Base-by-base conservation (phyloP, 2,888 invertebrate species). In the Andrena minutula region DNA sequence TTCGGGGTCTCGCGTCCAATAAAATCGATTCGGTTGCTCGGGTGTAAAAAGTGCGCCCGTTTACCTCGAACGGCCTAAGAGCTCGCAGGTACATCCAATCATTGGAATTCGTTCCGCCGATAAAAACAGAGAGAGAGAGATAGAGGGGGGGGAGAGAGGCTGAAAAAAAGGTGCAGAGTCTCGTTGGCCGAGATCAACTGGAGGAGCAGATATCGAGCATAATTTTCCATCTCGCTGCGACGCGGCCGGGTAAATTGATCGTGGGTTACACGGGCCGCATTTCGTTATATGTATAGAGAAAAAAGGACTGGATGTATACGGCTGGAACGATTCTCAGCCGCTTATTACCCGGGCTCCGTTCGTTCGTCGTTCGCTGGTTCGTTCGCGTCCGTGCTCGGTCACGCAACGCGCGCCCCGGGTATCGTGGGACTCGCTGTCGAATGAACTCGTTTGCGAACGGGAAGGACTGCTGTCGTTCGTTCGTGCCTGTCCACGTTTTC, bases 341-440 rank as follows among this genome's bases (percentile, higher is more conserved):
- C 82, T 86, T 79, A 86, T 87, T 87, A 88, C 76, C 23, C 70
- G 68, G 79, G 86, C 79, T 75, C 73, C 79, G 83, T 75, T 75
- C 68, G 71, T 63, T 76, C 78, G 70, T 41, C 41, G 41, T 16
- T 41, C 16, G 41, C 41, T 16, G 41, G 41, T 16, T 41, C 41
- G 41, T 41, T 41, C 41, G 41, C 41, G 41, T 35, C 61, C 75
- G 75, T 47, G 86, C 64, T 79, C 86, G 84, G 84, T 88, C 87
- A 88, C 87, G 87, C 87, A 85, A 88, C 73, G 64, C 71, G 70
- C 69, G 56, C n/a, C 41, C 51, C 51, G 23, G 79, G 68, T 77
- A 85, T 88, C 85, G 88, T 88, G 88, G 84, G 86, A 88, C 81
- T 83, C 71, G 73, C 63, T 69, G 77, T 82, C 79, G 84, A 79